Conservation (phyloP, 37 sponge, comb jelly and placozoan genomes). For the Chondrosia reniformis region DNA sequence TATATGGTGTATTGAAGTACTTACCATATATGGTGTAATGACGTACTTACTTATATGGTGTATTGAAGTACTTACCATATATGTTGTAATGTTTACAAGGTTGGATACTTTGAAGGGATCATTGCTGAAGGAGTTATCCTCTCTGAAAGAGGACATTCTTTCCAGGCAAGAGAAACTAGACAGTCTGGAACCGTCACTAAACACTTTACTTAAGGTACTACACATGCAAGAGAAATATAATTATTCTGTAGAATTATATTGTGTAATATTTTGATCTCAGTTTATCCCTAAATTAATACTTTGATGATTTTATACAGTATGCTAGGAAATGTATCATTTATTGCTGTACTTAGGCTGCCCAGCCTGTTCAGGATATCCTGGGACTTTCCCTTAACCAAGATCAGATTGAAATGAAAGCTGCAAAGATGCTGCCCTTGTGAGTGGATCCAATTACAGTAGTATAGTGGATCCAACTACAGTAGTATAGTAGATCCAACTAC, state of each 20-base stretch:
- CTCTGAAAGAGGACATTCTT: slow-evolving; percentile 27
- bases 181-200: slow-evolving; percentile 54
- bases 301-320: too few relatives aligned
- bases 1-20: neutral
- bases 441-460: too few relatives aligned
- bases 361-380: slow-evolving; percentile 68
- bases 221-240: too few relatives aligned
- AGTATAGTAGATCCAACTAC: neutral
- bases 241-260: too few relatives aligned
- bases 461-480: too few relatives aligned
- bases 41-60: neutral
- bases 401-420: slow-evolving; percentile 45
- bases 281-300: too few relatives aligned
- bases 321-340: too few relatives aligned
- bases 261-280: too few relatives aligned
- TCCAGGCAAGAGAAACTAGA: slow-evolving; percentile 33
- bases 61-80: neutral
- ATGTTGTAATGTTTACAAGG: slow-evolving; percentile 23
- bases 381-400: slow-evolving; percentile 48
- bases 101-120: slow-evolving; percentile 23
- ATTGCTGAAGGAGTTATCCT: slow-evolving; percentile 23
- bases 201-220: slow-evolving; percentile 25
- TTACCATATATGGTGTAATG: neutral
- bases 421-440: slow-evolving; percentile 55
- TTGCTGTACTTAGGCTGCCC: slow-evolving; percentile 35